Conservation (phyloP, 1,140 invertebrate genomes). For the Zaprionus lachaisei region DNA sequence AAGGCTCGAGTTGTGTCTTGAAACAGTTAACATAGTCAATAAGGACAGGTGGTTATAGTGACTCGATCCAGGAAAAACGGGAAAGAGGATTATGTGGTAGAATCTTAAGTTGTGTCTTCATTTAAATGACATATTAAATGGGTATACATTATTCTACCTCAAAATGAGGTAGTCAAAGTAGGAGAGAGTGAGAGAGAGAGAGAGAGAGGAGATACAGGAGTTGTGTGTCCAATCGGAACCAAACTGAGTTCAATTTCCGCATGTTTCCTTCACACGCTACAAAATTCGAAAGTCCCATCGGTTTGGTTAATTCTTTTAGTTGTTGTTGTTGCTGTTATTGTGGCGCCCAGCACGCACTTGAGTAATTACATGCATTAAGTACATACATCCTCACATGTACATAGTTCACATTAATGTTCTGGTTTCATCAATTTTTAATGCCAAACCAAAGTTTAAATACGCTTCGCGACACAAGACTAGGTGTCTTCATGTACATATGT, state of each 20-base stretch:
- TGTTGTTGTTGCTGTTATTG: conserved; percentile 27
- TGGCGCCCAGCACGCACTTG: conserved; percentile 40
- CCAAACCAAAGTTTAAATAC: conserved; percentile 23
- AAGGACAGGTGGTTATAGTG: background rate
- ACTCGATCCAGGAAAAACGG: background rate
- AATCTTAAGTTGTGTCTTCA: too few species aligned
- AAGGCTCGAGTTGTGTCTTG: conserved; percentile 1
- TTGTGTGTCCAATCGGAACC: conserved; percentile 14
- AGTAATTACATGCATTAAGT: conserved; percentile 30
- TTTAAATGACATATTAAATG: background rate
- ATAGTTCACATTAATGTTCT: background rate
- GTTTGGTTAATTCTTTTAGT: conserved; percentile 16
- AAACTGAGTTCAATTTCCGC: conserved; percentile 21
- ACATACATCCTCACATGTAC: conserved; percentile 9
- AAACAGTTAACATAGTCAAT: background rate
- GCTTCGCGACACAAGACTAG: background rate
- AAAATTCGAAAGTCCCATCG: conserved; percentile 43
- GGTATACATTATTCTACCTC: too few species aligned
- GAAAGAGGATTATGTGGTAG: background rate
- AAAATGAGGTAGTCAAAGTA: background rate
- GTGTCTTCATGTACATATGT: conserved; percentile 3
- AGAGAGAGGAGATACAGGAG: background rate
- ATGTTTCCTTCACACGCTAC: conserved; percentile 43
- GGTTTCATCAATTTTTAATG: conserved; percentile 38
- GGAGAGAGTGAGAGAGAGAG: background rate